Evolutionary conservation across 2,888 invertebrate genomes (phyloP).

Genomic region (Caenorhabditis panamensis): DNA sequence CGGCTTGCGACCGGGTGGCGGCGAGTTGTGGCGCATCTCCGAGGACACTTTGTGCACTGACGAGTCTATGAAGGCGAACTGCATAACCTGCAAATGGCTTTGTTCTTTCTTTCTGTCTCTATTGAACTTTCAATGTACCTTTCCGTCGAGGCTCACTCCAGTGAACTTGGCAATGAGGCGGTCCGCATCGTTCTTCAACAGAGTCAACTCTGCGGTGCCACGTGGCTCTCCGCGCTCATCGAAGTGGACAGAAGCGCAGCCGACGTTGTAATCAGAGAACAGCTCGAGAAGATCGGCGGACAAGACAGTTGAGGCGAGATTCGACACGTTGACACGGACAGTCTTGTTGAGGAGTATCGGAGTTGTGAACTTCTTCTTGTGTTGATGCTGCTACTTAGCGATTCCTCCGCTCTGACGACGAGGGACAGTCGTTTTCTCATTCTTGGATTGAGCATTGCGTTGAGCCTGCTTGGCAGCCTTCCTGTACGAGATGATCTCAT

Average conservation of each 20-base stretch:
- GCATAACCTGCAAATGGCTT: background rate
- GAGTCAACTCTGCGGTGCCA: slow-evolving; percentile 65
- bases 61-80: background rate
- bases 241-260: slow-evolving; percentile 61
- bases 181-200: slow-evolving; percentile 31
- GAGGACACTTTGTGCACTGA: background rate
- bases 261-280: slow-evolving; percentile 57
- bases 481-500: too few species aligned
- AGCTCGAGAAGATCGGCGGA: slow-evolving; percentile 64
- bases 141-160: background rate
- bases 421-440: background rate
- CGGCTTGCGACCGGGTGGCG: too few species aligned
- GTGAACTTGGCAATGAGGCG: background rate
- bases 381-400: background rate
- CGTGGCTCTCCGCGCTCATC: slow-evolving; percentile 56
- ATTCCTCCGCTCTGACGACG: background rate
- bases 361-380: background rate
- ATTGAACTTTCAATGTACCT: background rate
- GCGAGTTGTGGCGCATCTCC: background rate
- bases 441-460: too few species aligned
- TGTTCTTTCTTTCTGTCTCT: background rate
- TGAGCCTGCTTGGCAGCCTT: too few species aligned
- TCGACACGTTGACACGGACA: slow-evolving; percentile 64
- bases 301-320: slow-evolving; percentile 57
- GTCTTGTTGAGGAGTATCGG: slow-evolving; percentile 10